Percentiles rank a stretch among this genome's conserved stretches.
Evolutionary conservation across 2,888 invertebrate genomes (phyloP).

Genomic region (Bombyx huttoni): DNA sequence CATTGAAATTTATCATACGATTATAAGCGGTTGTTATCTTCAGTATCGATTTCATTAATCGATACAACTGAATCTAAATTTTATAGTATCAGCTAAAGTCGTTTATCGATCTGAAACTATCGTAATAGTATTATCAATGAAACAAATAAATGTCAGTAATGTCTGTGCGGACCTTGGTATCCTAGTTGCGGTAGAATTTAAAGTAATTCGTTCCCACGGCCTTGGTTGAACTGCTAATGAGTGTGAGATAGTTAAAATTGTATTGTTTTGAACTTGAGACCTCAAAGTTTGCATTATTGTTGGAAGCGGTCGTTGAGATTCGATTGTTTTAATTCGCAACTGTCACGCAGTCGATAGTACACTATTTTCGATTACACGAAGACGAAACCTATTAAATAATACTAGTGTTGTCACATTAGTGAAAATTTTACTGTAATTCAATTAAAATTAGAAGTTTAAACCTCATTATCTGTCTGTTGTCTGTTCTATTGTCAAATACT

Average conservation of each 20-base stretch:
- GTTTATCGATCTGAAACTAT: background rate
- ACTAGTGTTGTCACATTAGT: too few relatives aligned
- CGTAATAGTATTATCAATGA: background rate
- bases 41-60: too few relatives aligned
- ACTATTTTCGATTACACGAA: too few relatives aligned
- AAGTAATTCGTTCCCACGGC: slow-evolving; percentile 14
- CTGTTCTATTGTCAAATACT: too few relatives aligned
- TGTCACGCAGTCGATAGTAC: too few relatives aligned
- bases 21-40: too few relatives aligned
- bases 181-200: background rate
- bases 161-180: background rate
- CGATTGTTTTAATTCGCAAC: too few relatives aligned
- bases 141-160: slow-evolving; percentile 1
- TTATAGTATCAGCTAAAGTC: background rate
- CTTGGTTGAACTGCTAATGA: slow-evolving; percentile 35
- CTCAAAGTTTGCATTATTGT: background rate
- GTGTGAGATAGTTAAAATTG: slow-evolving; percentile 29
- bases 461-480: too few relatives aligned
- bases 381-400: too few relatives aligned
- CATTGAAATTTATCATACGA: background rate
- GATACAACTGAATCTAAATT: background rate
- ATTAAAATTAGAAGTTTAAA: too few relatives aligned
- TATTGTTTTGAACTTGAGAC: background rate
- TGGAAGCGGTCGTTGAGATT: too few relatives aligned
- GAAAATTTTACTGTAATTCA: too few relatives aligned